Evolutionary conservation across 2,888 invertebrate species (phyloP).

Genomic region (Archips crataeganus): DNA sequence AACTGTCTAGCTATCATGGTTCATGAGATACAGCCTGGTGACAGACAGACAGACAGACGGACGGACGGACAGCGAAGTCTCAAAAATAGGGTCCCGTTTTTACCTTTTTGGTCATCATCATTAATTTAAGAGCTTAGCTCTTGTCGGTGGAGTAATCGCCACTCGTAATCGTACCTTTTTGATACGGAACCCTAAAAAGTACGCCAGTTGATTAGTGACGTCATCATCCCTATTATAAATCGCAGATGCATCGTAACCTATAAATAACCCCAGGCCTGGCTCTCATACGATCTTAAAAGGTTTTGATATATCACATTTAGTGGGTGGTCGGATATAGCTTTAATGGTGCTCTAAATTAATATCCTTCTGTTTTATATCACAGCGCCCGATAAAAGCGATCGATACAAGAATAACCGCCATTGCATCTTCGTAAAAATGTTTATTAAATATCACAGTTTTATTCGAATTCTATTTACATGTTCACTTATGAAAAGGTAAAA

Average conservation of each 20-base stretch:
- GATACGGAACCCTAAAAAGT: too few relatives aligned
- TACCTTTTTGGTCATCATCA: too few relatives aligned
- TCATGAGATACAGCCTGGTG: too few relatives aligned
- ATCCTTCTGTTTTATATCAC: constrained; percentile 46
- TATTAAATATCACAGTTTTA: constrained; percentile 62
- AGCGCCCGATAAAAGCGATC: constrained; percentile 15
- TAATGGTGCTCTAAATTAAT: constrained; percentile 50
- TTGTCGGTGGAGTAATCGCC: too few relatives aligned
- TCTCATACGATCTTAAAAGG: constrained; percentile 50
- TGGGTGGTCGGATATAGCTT: constrained; percentile 56
- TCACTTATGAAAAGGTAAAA: constrained; percentile 27
- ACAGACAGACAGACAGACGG: too few relatives aligned
- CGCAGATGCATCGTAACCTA: constrained; percentile 33
- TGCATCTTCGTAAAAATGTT: constrained; percentile 44
- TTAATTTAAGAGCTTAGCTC: too few relatives aligned
- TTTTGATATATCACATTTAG: constrained; percentile 55
- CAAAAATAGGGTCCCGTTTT: too few relatives aligned
- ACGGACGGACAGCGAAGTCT: too few relatives aligned
- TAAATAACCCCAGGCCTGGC: constrained; percentile 46
- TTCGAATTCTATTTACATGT: constrained; percentile 46
- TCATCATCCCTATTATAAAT: background rate
- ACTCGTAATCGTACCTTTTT: too few relatives aligned
- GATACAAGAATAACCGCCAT: constrained; percentile 28
- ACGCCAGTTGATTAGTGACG: too few relatives aligned
- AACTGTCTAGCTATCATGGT: too few relatives aligned